A percentile compares a stretch with the other conserved stretches of the same genome.
Evolutionary conservation across 2,113 vertebrate genomes (phyloP).

Genomic region (western clawed frog (Xenopus tropicalis)): UCB_Xtro_10.0 CM004444.2:86168001-86168500

Average conservation of each 20-base stretch:
- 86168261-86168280: conserved; percentile 77
- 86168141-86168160: conserved; percentile 82
- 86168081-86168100: conserved; percentile 71
- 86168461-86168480: neutral
- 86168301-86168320: conserved; percentile 77
- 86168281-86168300: conserved; percentile 96
- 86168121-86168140: conserved; percentile 80
- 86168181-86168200: conserved; percentile 93
- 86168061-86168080: conserved; percentile 49
- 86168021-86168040: too few species aligned
- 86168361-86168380: conserved; percentile 89
- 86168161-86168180: conserved; percentile 77
- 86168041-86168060: too few species aligned
- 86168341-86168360: conserved; percentile 82
- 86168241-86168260: conserved; percentile 74
- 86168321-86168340: conserved; percentile 84
- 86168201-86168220: conserved; percentile 88
- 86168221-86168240: conserved; percentile 68
- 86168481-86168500: too few species aligned
- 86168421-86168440: conserved; percentile 71
- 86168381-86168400: conserved; percentile 92
- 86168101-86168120: conserved; percentile 73
- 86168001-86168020: too few species aligned
- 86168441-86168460: neutral
- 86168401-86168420: conserved; percentile 88